Conservation (phyloP, 23 tunicate species). For the Clavelina lepadiformis region DNA sequence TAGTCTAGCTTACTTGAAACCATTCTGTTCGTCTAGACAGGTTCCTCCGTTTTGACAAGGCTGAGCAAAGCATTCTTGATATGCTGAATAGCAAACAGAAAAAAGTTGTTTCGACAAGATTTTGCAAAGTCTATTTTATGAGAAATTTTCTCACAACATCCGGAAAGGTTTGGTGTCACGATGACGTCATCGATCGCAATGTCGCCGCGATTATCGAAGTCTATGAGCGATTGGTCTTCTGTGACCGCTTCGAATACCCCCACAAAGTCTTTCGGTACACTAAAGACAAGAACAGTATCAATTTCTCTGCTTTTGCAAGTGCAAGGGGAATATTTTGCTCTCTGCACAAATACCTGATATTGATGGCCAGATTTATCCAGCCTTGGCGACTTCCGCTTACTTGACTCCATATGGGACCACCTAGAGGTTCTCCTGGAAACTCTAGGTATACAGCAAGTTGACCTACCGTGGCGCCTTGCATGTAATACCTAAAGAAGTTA, state of each 20-base stretch:
- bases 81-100: too few species aligned
- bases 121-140: too few species aligned
- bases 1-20: constrained; percentile 28
- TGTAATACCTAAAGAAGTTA: constrained; percentile 54
- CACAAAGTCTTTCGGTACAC: constrained; percentile 53
- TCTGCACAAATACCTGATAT: constrained; percentile 45
- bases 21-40: constrained; percentile 43
- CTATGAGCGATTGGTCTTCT: constrained; percentile 31
- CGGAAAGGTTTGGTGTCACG: constrained; percentile 22
- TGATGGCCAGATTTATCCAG: constrained; percentile 41
- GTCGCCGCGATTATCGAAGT: constrained; percentile 59
- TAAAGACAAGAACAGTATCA: neutral
- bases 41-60: constrained; percentile 70
- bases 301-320: too few species aligned
- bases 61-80: constrained; percentile 53
- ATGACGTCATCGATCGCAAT: constrained; percentile 79
- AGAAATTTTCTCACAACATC: constrained; percentile 47
- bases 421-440: constrained; percentile 13
- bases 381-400: constrained; percentile 15
- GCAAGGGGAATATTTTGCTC: neutral
- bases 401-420: constrained; percentile 60
- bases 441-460: constrained; percentile 56
- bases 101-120: neutral
- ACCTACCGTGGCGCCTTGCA: constrained; percentile 59
- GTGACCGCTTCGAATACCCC: constrained; percentile 52